Evolutionary conservation across 2,797 vertebrate genomes (phyloP).

Genomic region (Pipistrellus nathusii): DNA sequence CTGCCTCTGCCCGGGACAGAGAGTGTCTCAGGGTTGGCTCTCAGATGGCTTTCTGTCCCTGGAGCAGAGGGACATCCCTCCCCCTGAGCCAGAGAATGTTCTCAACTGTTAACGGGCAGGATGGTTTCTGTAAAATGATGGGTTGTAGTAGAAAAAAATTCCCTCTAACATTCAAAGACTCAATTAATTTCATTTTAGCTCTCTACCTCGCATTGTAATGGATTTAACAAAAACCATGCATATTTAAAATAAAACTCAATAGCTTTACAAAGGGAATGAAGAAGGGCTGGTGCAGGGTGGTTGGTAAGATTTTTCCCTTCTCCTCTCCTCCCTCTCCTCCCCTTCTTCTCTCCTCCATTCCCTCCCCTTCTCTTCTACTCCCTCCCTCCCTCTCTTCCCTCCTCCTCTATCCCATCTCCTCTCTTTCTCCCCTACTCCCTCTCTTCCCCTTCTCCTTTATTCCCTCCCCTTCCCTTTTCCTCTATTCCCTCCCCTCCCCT

Average conservation of each 20-base stretch:
- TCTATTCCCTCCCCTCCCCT: no score
- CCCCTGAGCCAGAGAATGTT: conserved; percentile 44
- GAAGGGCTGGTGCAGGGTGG: not conserved
- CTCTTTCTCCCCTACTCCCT: no score
- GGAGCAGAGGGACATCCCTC: not conserved
- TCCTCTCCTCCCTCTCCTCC: no score
- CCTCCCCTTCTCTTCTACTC: no score
- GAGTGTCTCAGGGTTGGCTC: not conserved
- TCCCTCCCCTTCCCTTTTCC: no score
- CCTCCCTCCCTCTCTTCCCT: no score
- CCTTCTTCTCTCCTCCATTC: no score
- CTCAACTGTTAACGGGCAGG: conserved; percentile 76
- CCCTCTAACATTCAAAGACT: conserved; percentile 82
- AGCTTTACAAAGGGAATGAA: conserved; percentile 74
- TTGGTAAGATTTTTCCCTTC: not conserved
- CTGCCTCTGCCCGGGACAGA: conserved; percentile 44
- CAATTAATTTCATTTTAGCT: conserved; percentile 79
- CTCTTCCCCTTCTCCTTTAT: no score
- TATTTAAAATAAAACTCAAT: conserved; percentile 81
- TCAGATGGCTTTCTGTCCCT: not conserved
- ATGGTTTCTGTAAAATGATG: conserved; percentile 77
- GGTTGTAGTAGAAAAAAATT: conserved; percentile 77
- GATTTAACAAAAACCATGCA: conserved; percentile 62
- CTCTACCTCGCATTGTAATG: conserved; percentile 61
- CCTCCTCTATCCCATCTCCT: no score